Conservation (phyloP, 2,888 invertebrate species). For the Pomacea canaliculata region DNA sequence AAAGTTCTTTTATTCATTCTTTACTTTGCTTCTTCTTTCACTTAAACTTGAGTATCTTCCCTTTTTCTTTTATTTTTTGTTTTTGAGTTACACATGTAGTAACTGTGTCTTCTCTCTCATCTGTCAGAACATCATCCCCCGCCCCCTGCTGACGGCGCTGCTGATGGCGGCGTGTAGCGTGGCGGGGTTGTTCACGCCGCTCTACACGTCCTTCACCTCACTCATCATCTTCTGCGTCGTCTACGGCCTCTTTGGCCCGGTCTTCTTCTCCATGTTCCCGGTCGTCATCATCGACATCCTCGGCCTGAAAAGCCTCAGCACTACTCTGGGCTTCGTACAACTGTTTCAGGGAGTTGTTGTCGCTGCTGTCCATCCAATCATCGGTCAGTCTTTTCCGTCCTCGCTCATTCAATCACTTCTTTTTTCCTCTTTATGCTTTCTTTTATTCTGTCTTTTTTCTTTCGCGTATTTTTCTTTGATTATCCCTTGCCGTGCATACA, state of each 20-base stretch:
- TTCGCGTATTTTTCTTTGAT: too few species aligned
- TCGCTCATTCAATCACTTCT: too few species aligned
- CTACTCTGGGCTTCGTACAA: constrained; percentile 6
- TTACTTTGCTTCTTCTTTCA: too few species aligned
- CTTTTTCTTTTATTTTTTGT: too few species aligned
- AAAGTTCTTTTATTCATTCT: too few species aligned
- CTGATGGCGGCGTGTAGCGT: background rate
- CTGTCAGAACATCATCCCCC: background rate
- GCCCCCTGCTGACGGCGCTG: constrained; percentile 1
- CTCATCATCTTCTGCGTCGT: constrained; percentile 12
- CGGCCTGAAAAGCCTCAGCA: constrained; percentile 7
- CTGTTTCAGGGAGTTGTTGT: background rate
- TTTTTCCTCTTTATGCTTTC: too few species aligned
- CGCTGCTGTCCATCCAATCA: background rate
- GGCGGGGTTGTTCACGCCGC: constrained; percentile 9
- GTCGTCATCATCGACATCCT: constrained; percentile 75
- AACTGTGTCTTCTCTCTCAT: too few species aligned
- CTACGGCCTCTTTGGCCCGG: constrained; percentile 12
- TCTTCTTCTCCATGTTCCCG: constrained; percentile 66
- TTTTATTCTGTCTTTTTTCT: too few species aligned
- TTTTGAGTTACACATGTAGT: too few species aligned
- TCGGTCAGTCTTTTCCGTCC: background rate
- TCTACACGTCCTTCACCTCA: constrained; percentile 2
- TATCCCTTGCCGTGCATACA: too few species aligned
- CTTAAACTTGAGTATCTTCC: too few species aligned